Base-by-base conservation (phyloP, 2,797 vertebrate species). In the Moxostoma hubbsi region DNA sequence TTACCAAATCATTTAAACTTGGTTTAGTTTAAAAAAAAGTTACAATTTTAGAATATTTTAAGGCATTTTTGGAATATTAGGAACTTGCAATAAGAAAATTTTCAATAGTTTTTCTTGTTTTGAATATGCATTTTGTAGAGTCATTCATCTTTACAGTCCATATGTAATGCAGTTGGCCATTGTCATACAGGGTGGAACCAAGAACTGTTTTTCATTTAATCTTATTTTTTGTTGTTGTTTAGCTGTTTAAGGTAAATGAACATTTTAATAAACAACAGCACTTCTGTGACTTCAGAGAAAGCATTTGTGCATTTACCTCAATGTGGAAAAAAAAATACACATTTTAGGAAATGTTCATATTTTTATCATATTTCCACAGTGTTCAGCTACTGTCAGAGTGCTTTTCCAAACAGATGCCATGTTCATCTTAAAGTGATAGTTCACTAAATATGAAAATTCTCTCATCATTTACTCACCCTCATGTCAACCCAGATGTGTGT, bases 261-360 rank as follows among this genome's bases (percentile, higher is more conserved):
- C 4, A 3, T 47, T 58, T 59, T 13, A 72, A 72, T 10, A 2
- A 80, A 77, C 43, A 0, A 6, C 24, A 58, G 63, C 16, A 76
- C 64, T 67, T 67, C 6, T 54, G 1, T 67, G 49, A 43, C 24
- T 54, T 73, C 51, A 16, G 65, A 79, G 16, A 46, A 55, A n/a
- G 85, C 67, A 9, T 57, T 51, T 11, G 13, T 64, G 10, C 11
- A 78, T 75, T 67, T 66, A 12, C 86, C 51, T 49, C 10, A 16
- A 68, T 71, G 36, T 36, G 4, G 36, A 36, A 36, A 36, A 36
- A 36, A 36, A 36, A 24, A 24, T 24, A 36, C 36, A 36, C 36
- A 36, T 36, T 36, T 36, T 36, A 36, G 36, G 36, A 36, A 36
- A 36, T 36, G 36, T 64, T 8, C 47, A 24, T 24, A 24, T 24